phyloP scores from a whole-genome alignment of 2,797 vertebrate species.

The Argya squamiceps region DNA sequence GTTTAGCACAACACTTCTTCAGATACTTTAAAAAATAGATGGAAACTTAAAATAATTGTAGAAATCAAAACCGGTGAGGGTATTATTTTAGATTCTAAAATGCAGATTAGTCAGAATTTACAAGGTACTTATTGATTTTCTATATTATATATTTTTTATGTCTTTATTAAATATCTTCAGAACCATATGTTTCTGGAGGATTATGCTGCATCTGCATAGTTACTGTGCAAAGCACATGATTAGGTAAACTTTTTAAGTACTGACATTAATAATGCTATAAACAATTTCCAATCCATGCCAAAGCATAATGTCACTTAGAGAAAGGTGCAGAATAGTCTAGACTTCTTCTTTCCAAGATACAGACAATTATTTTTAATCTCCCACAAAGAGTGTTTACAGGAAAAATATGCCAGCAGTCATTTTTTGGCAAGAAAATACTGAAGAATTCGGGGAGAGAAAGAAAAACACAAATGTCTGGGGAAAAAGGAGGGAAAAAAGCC shows the following conservation, averaged over 20 bases:
- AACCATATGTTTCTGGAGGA: background rate
- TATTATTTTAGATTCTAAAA: background rate
- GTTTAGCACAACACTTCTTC: background rate
- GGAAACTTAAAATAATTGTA: background rate
- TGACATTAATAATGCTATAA: background rate
- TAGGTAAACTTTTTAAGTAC: background rate
- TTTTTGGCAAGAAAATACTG: conserved; percentile 24
- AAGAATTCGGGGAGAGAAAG: conserved; percentile 16
- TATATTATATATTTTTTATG: background rate
- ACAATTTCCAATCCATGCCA: background rate
- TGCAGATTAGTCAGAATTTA: background rate
- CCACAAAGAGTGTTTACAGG: background rate
- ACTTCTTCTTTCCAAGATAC: conserved; percentile 2
- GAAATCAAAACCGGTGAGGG: background rate
- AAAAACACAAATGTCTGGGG: background rate
- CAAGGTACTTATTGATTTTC: background rate
- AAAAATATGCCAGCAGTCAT: background rate
- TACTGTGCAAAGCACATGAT: background rate
- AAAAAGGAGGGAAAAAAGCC: background rate
- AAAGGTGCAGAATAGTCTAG: background rate
- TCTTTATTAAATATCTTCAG: background rate
- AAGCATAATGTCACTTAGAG: background rate
- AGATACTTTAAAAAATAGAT: background rate
- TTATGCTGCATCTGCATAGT: background rate
- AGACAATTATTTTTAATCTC: conserved; percentile 33